These are phyloP conservation scores for Tortricodes alternella DNA, from an alignment of 2,888 invertebrate species.

Conservation along the genomic window DNA sequence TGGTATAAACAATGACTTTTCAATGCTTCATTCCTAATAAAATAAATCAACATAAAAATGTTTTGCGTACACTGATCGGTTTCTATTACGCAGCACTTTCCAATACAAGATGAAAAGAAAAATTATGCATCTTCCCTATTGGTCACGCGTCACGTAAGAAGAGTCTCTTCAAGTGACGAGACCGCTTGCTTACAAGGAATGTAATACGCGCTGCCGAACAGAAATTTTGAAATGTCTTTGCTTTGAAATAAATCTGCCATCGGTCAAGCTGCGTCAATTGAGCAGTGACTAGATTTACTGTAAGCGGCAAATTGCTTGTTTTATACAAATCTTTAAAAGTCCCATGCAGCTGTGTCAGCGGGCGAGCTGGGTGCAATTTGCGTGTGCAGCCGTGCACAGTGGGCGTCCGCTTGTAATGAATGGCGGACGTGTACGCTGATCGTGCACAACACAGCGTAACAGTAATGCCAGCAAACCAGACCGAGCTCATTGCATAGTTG, in stretches of 20 bases:
- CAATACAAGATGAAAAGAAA: too few relatives aligned
- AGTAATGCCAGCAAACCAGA: conserved; percentile 30
- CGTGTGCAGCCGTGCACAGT: conserved; percentile 74
- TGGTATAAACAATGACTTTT: too few relatives aligned
- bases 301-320: conserved; percentile 54
- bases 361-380: conserved; percentile 69
- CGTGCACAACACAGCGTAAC: conserved; percentile 46
- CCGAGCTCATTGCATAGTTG: conserved; percentile 29
- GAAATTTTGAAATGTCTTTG: conserved; percentile 13
- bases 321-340: conserved; percentile 53
- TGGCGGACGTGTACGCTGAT: conserved; percentile 60
- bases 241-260: conserved; percentile 25
- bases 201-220: neutral
- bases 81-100: too few relatives aligned
- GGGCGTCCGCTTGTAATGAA: conserved; percentile 71
- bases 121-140: too few relatives aligned
- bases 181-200: too few relatives aligned
- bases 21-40: too few relatives aligned
- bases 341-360: conserved; percentile 66
- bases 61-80: too few relatives aligned
- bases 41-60: too few relatives aligned
- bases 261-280: conserved; percentile 14
- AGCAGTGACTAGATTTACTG: conserved; percentile 35
- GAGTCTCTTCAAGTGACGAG: too few relatives aligned
- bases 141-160: too few relatives aligned